phyloP scores from a whole-genome alignment of 2,113 vertebrate species.

The Chloroceryle aenea region DNA sequence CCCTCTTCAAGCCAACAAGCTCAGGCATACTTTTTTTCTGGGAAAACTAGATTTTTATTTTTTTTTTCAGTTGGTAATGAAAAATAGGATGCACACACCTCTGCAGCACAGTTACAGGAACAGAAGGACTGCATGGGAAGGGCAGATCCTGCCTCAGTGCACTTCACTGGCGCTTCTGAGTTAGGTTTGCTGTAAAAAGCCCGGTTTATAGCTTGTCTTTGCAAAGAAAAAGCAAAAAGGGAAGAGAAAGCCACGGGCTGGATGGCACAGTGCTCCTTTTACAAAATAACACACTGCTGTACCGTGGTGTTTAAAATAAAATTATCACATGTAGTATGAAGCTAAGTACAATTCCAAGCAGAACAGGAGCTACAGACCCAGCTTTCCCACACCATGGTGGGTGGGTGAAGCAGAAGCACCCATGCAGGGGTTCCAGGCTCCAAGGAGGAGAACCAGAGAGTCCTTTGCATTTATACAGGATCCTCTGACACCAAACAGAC shows the following conservation, averaged over 20 bases:
- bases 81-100: background rate
- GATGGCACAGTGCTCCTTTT: background rate
- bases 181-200: background rate
- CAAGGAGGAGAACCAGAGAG: background rate
- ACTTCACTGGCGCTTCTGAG: background rate
- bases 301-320: background rate
- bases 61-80: background rate
- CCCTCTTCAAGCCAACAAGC: background rate
- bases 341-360: background rate
- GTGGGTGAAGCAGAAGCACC: background rate
- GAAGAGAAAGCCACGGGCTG: background rate
- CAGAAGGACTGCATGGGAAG: rapidly evolving
- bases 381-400: rapidly evolving
- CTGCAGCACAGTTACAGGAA: background rate
- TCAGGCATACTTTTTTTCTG: background rate
- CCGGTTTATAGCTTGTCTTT: background rate
- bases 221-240: background rate
- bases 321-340: rapidly evolving
- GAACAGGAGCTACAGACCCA: background rate
- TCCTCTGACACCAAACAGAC: background rate
- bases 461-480: background rate
- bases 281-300: background rate
- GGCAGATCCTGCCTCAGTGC: background rate
- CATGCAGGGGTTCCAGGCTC: background rate
- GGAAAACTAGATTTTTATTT: background rate